These are phyloP conservation scores for Porites rus DNA, from an alignment of 92 coral and sea anemone species.

Conservation along the genomic window DNA sequence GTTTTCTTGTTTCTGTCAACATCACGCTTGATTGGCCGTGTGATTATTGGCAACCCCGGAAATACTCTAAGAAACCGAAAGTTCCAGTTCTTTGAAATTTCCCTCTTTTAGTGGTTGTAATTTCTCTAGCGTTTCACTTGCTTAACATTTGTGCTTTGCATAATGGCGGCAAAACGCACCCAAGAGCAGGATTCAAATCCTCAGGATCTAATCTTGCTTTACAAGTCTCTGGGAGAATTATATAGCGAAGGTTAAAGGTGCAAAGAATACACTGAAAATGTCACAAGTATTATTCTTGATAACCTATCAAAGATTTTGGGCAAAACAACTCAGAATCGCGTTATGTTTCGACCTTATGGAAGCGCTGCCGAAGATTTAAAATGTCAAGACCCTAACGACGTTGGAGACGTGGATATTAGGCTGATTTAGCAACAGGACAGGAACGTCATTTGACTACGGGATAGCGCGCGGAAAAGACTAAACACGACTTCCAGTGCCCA, in stretches of 20 bases:
- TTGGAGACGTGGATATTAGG: too few species aligned
- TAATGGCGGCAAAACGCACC: conserved; percentile 19
- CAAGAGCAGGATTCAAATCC: background rate
- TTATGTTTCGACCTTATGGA: too few species aligned
- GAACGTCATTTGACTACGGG: too few species aligned
- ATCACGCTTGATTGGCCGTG: background rate
- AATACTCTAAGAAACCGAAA: background rate
- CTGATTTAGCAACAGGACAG: too few species aligned
- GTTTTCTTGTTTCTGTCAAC: background rate
- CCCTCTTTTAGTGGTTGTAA: background rate
- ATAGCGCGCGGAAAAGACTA: too few species aligned
- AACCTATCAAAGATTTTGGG: background rate
- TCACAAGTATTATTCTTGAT: background rate
- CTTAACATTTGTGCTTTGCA: background rate
- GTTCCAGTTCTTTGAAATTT: background rate
- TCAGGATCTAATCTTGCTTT: background rate
- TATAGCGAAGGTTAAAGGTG: background rate
- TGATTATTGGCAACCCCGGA: background rate
- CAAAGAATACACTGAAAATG: background rate
- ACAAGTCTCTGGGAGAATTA: background rate
- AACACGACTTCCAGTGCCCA: too few species aligned
- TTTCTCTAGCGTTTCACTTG: too few species aligned
- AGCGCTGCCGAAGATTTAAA: background rate
- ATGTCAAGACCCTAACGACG: too few species aligned
- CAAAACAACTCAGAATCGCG: background rate